Conservation (phyloP, 1,140 invertebrate genomes). For the Cydia fagiglandana region DNA sequence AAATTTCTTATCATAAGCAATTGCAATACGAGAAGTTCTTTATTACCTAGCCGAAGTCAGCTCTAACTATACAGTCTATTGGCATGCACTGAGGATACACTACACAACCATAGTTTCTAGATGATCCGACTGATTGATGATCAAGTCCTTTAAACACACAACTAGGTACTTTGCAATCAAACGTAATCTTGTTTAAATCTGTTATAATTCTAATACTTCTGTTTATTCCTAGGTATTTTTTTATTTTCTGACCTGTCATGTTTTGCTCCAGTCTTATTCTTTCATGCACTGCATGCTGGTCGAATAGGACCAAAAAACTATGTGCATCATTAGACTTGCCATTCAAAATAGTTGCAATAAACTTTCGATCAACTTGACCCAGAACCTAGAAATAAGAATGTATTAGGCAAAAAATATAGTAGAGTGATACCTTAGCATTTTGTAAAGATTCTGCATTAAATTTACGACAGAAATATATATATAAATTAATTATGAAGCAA, state of each 20-base stretch:
- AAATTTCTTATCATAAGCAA: too few species aligned
- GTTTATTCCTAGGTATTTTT: neutral
- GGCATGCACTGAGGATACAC: too few species aligned
- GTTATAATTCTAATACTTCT: neutral
- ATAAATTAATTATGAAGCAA: neutral
- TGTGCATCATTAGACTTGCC: conserved; percentile 37
- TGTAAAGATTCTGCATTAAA: conserved; percentile 54
- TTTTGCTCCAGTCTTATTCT: conserved; percentile 83
- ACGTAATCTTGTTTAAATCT: too few species aligned
- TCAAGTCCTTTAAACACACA: too few species aligned
- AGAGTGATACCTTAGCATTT: conserved; percentile 49
- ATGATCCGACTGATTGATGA: too few species aligned
- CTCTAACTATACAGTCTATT: too few species aligned
- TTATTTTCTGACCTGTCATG: conserved; percentile 50
- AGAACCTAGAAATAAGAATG: conserved; percentile 71
- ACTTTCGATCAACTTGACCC: conserved; percentile 85
- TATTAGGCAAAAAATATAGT: neutral
- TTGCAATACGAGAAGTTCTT: too few species aligned
- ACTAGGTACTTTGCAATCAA: too few species aligned
- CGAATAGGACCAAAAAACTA: conserved; percentile 82
- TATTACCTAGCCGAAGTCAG: too few species aligned
- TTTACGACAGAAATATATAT: neutral
- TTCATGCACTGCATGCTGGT: conserved; percentile 89
- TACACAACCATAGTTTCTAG: too few species aligned
- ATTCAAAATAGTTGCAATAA: conserved; percentile 79